A percentile compares a stretch with the other conserved stretches of the same genome.
These are phyloP conservation scores for Oligia strigilis DNA, from an alignment of 2,888 invertebrate species.

Conservation along the genomic window DNA sequence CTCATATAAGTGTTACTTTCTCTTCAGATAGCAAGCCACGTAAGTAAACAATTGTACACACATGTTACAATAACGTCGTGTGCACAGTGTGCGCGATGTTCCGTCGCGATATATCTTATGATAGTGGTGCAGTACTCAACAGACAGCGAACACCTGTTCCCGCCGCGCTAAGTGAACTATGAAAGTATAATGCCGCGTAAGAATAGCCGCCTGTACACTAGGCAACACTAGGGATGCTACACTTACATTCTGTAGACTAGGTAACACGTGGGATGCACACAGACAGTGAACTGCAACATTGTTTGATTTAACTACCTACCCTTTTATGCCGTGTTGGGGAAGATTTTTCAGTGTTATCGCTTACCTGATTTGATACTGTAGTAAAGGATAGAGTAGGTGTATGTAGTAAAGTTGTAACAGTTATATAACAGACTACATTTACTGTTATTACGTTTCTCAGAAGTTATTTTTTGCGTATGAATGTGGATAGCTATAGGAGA, in stretches of 20 bases:
- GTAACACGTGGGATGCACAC: background rate
- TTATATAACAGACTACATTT: background rate
- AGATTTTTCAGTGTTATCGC: constrained; percentile 28
- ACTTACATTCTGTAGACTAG: constrained; percentile 10
- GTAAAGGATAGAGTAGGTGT: background rate
- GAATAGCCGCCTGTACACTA: constrained; percentile 17
- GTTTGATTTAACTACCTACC: constrained; percentile 2
- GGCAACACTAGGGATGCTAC: background rate
- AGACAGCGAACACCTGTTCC: constrained; percentile 51
- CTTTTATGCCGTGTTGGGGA: constrained; percentile 17
- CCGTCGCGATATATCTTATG: constrained; percentile 5
- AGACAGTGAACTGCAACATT: background rate
- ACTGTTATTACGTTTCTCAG: background rate
- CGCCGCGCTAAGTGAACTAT: constrained; percentile 57
- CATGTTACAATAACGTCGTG: background rate
- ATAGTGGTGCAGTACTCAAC: constrained; percentile 31
- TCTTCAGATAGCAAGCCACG: background rate
- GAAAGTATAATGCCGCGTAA: constrained; percentile 59
- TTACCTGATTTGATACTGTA: background rate
- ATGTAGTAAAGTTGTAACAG: background rate
- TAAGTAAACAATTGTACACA: background rate
- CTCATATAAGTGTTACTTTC: constrained; percentile 3
- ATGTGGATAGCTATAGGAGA: background rate
- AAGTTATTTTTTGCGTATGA: background rate
- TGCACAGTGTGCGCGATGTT: constrained; percentile 3